Conservation (phyloP, 1,140 invertebrate genomes). For the Conus ventricosus region DNA sequence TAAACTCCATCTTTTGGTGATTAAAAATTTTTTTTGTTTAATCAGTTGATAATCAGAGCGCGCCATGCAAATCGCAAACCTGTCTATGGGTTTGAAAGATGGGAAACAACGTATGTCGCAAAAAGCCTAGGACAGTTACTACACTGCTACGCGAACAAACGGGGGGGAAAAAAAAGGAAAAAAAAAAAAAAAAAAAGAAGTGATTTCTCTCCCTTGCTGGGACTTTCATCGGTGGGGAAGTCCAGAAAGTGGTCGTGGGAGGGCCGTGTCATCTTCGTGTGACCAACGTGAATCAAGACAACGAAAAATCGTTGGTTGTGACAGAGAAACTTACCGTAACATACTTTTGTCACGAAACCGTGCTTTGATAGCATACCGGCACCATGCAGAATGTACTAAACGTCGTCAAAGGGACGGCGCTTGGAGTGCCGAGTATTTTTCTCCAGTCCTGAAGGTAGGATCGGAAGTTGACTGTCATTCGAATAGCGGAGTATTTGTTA, state of each 20-base stretch:
- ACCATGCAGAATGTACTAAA: conserved; percentile 96
- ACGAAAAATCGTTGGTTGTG: not conserved
- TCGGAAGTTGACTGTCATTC: no score
- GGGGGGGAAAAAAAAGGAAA: no score
- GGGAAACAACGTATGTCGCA: no score
- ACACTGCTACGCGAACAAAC: no score
- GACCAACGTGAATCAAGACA: conserved; percentile 1
- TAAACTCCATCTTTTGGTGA: no score
- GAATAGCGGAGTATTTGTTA: no score
- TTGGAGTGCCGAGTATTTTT: conserved; percentile 97
- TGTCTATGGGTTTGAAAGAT: no score
- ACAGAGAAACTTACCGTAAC: not conserved
- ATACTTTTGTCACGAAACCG: not conserved
- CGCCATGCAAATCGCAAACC: no score
- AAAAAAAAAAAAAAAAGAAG: not conserved
- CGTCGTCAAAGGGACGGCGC: conserved; percentile 93
- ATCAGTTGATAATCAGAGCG: no score
- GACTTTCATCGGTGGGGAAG: conserved; percentile 14
- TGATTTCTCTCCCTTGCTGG: conserved; percentile 14
- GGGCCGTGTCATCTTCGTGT: conserved; percentile 35
- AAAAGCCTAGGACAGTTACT: no score
- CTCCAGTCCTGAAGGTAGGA: conserved; percentile 93
- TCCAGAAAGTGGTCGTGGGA: conserved; percentile 23
- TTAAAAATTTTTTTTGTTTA: no score
- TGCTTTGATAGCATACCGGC: not conserved